Evolutionary conservation across 2,113 vertebrate species (phyloP).

Genomic region (Noctilio leporinus): DNA sequence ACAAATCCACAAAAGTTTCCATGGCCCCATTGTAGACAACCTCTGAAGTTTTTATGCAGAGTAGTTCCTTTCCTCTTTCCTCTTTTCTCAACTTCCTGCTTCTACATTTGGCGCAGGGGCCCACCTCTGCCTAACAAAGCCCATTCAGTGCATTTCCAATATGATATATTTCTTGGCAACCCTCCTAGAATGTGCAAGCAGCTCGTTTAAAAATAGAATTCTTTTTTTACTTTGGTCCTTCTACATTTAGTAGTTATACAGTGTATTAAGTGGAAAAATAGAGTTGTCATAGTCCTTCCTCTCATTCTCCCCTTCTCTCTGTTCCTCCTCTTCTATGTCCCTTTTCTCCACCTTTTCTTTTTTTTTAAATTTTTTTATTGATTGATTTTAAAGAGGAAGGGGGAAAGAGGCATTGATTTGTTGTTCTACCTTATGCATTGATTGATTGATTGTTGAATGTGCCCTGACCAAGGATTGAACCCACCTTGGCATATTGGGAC

Average conservation of each 20-base stretch:
- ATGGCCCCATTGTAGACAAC: neutral
- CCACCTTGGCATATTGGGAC: too few relatives aligned
- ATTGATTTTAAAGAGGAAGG: too few relatives aligned
- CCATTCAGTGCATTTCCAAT: neutral
- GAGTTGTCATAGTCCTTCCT: neutral
- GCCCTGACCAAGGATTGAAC: too few relatives aligned
- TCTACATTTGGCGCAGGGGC: neutral
- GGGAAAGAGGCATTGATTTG: too few relatives aligned
- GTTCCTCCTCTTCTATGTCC: neutral
- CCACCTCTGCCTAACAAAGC: neutral
- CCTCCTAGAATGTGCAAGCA: neutral
- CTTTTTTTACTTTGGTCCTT: neutral
- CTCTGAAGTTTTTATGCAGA: neutral
- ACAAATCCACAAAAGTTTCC: neutral
- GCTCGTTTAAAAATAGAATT: conserved; percentile 22
- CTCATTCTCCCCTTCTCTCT: neutral
- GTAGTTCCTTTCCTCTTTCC: neutral
- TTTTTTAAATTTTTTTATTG: neutral
- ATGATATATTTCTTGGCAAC: conserved; percentile 21
- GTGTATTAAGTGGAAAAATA: neutral
- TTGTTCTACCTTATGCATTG: too few relatives aligned
- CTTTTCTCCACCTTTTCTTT: neutral
- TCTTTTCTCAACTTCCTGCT: neutral
- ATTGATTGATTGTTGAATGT: too few relatives aligned
- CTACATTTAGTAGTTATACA: neutral